phyloP scores from a whole-genome alignment of 2,888 invertebrate species.

The Drosophila gaucha region DNA sequence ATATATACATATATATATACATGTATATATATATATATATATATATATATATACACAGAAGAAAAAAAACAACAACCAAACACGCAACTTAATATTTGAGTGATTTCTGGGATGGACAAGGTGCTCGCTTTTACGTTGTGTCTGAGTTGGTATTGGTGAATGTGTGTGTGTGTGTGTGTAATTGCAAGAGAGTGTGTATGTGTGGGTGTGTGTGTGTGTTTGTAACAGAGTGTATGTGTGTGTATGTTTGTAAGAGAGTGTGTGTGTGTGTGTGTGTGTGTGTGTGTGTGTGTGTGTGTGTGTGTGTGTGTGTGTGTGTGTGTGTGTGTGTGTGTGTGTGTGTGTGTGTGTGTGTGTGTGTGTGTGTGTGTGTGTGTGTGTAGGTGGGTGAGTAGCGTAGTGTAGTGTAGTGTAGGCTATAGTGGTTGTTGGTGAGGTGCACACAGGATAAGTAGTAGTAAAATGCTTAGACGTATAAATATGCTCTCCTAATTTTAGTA shows the following conservation, averaged over 20 bases:
- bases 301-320: neutral
- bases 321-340: too few species aligned
- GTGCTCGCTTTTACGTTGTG: neutral
- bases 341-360: too few species aligned
- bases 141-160: neutral
- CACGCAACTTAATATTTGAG: constrained; percentile 35
- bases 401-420: neutral
- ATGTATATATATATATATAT: constrained; percentile 11
- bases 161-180: neutral
- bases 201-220: neutral
- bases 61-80: constrained; percentile 35
- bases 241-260: neutral
- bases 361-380: neutral
- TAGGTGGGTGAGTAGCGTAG: neutral
- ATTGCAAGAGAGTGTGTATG: neutral
- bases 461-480: constrained; percentile 78
- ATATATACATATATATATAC: neutral
- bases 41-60: constrained; percentile 6
- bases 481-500: constrained; percentile 78
- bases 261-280: neutral
- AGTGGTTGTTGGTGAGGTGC: neutral
- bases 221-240: neutral
- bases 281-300: neutral
- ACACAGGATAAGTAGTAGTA: constrained; percentile 47
- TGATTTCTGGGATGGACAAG: constrained; percentile 4